phyloP scores from a whole-genome alignment of 2,113 vertebrate species.

The Heterotis niloticus region DNA sequence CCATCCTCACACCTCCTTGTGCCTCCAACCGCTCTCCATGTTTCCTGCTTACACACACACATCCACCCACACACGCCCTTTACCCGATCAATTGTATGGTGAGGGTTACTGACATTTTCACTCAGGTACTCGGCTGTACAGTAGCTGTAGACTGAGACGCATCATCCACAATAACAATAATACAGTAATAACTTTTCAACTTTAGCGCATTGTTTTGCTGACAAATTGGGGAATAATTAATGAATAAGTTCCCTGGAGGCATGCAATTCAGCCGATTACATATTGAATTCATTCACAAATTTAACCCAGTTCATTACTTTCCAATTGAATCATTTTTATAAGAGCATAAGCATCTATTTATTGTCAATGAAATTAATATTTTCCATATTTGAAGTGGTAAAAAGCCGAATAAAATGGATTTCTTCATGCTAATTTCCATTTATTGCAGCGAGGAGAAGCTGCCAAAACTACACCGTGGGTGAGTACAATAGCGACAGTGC shows the following conservation, averaged over 20 bases:
- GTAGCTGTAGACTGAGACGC: too few species aligned
- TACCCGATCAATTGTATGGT: too few species aligned
- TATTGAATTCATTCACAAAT: conserved; percentile 11
- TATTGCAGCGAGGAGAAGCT: background rate
- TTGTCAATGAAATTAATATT: background rate
- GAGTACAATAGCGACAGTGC: background rate
- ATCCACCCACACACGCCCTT: too few species aligned
- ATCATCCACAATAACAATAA: background rate
- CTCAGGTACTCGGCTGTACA: too few species aligned
- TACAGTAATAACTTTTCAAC: background rate
- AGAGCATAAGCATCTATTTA: background rate
- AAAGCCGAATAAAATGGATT: background rate
- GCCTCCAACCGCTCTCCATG: too few species aligned
- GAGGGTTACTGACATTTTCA: too few species aligned
- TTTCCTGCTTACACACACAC: too few species aligned
- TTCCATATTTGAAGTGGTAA: background rate
- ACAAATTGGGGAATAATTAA: background rate
- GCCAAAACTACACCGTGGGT: background rate
- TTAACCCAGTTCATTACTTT: background rate
- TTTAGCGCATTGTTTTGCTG: background rate
- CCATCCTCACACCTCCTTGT: too few species aligned
- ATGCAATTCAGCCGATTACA: conserved; percentile 6
- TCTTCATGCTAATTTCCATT: background rate
- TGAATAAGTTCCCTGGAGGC: background rate
- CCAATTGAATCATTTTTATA: background rate